Evolutionary conservation across 2,113 vertebrate species (phyloP).

Genomic region (Anas platyrhynchos): DNA sequence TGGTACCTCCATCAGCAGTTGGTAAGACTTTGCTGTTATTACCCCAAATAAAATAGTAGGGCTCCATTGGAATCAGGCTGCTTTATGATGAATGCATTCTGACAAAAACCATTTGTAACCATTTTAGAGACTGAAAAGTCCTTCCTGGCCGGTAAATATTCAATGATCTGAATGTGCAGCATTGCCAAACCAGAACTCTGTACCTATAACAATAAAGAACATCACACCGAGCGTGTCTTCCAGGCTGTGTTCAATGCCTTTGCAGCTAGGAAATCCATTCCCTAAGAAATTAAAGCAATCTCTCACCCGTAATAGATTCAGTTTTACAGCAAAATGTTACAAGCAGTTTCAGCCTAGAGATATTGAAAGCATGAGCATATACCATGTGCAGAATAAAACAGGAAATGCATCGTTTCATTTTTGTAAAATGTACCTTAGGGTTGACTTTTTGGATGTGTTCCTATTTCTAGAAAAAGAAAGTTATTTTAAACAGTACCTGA

Average conservation of each 20-base stretch:
- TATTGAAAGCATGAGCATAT: background rate
- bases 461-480: background rate
- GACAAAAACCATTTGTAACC: conserved; percentile 8
- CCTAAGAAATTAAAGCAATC: background rate
- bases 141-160: conserved; percentile 1
- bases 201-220: conserved; percentile 73
- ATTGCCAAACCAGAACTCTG: conserved; percentile 33
- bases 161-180: conserved; percentile 19
- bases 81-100: background rate
- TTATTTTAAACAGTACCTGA: background rate
- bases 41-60: background rate
- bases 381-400: background rate
- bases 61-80: conserved; percentile 9
- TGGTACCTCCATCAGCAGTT: conserved; percentile 53
- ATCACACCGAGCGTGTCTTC: background rate
- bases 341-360: conserved; percentile 27
- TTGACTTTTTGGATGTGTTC: background rate
- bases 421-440: background rate
- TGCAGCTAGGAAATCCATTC: background rate
- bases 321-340: background rate
- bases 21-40: conserved; percentile 65
- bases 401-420: background rate
- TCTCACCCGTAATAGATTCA: background rate
- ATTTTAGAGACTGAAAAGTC: conserved; percentile 31
- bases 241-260: conserved; percentile 57